Evolutionary conservation across 2,797 vertebrate species (phyloP).

Genomic region (Morelia viridis): DNA sequence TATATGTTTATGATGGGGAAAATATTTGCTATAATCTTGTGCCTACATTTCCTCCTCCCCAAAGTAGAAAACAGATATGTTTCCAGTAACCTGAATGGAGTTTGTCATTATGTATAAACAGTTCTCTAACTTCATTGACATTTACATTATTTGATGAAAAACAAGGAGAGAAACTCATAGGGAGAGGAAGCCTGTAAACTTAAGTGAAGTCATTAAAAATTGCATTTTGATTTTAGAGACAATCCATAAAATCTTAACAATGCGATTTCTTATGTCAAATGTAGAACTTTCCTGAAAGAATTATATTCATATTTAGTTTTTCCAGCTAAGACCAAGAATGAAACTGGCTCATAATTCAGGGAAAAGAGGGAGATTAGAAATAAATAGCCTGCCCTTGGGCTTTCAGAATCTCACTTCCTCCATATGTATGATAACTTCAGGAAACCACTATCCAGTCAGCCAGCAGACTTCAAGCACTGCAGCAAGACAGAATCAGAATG

Average conservation of each 20-base stretch:
- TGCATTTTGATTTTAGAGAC: neutral
- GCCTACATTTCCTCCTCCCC: neutral
- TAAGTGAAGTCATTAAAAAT: neutral
- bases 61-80: neutral
- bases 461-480: neutral
- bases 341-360: neutral
- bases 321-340: neutral
- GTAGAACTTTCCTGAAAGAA: neutral
- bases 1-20: neutral
- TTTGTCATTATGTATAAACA: neutral
- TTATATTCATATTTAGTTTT: neutral
- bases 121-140: neutral
- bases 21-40: neutral
- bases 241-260: slow-evolving; percentile 1
- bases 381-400: neutral
- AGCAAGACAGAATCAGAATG: neutral
- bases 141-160: neutral
- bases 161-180: neutral
- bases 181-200: neutral
- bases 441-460: neutral
- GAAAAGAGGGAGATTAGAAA: neutral
- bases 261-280: neutral
- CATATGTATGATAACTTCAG: neutral
- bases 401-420: neutral
- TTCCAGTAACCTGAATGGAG: neutral